Evolutionary conservation across 2,113 vertebrate genomes (phyloP), one percentile per base, ranked within the genome.

Genomic region (Nothoprocta pentlandii): DNA sequence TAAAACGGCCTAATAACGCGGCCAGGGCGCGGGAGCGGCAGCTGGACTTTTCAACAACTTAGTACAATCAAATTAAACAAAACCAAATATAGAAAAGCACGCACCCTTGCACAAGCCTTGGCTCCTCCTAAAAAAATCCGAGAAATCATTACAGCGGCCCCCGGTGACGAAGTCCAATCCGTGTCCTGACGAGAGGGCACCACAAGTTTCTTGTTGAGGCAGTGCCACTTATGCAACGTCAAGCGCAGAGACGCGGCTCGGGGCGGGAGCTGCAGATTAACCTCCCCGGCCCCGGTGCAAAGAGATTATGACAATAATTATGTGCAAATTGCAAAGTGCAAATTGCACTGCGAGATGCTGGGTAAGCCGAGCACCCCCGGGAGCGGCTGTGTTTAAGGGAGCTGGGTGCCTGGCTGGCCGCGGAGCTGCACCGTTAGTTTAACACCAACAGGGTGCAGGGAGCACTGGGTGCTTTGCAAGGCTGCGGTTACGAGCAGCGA

Each of bases 81-180:
- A 97, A 87, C 82, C 90, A 97, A 97, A 97, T 93, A 97, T 96
- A 97, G 96, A 97, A 97, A 97, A 96, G 93, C 97, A 97, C 68
- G 88, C 94, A 92, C 93, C 93, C 95, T 96, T 95, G 94, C 86
- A 93, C 58, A 95, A 97, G 92, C 80, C 92, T 87, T 92, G 93
- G 84, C 87, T 92, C 91, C 61, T 62, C 62, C 5, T 69, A 95
- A 54, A 92, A 89, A 96, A 87, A 96, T 92, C 93, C 71, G 70
- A 93, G 59, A 96, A 85, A 94, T 95, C 85, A 87, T 94, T 83
- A 96, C 78, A 96, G 73, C 77, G 92, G 95, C 94, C 74, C 94
- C 91, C 46, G 91, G 92, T 84, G 80, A 95, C 14, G 75, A 91
- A 96, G 92, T 64, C 63, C 82, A 97, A 92, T 83, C 94, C 86